Base-by-base conservation (phyloP, 2,797 vertebrate species). In the Myotis daubentonii region DNA sequence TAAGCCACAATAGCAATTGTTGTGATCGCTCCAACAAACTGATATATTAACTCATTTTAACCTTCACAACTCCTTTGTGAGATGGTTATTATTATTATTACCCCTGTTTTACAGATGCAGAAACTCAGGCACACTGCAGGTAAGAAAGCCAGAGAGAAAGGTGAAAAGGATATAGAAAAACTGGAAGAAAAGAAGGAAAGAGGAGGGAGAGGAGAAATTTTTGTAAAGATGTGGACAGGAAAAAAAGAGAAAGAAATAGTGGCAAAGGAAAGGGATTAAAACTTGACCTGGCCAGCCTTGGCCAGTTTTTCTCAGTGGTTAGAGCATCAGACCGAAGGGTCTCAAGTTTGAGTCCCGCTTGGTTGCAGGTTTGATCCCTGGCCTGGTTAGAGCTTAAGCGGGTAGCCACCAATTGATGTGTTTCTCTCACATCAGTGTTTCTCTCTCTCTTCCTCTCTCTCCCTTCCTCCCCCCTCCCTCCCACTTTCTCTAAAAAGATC, bases 231-330 rank as follows among this genome's bases (percentile, higher is more conserved):
- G 13, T 72, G 55, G 72, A 47, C 20, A 84, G 60, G 60, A 91
- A 91, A 71, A 89, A 89, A 70, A 71, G 30, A 92, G 94, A 91
- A 91, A 23, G 91, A 90, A 47, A 9, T 85, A 74, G 38, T 28
- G 17, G 33, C 47, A 75, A 72, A 92, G 38, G n/a, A 94, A 86
- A 83, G 57, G 49, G 66, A 65, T 89, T 79, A 89, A 87, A 87
- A 83, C 62, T 82, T 89, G 75, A 90, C 79, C 83, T 70, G 49
- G 28, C 65, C 44, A 55, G 53, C 53, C 53, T 12, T 30, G 57
- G 57, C 57, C 11, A 28, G 57, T 60, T 60, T 60, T 60, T 60
- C 25, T 28, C 57, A 60, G 25, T 13, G 60, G 60, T 62, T 15
- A 30, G 28, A 62, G 28, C 5, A 30, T 62, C 60, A 62, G 60